Evolutionary conservation across 2,888 invertebrate genomes (phyloP), one percentile per base, ranked within the genome.

Genomic region (Stratiomys singularior): DNA sequence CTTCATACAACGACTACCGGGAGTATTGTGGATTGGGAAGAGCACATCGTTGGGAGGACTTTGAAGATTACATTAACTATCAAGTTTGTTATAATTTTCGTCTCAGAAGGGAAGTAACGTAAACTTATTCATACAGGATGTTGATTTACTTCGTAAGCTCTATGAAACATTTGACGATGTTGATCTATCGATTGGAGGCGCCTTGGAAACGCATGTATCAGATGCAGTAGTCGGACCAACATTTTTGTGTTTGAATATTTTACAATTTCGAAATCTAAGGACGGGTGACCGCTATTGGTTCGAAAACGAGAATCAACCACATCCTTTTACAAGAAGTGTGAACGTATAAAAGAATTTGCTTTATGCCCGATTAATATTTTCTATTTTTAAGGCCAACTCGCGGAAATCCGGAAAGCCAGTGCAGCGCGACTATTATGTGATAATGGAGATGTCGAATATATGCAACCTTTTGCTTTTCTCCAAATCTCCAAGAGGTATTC

Each of bases 201-300:
- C 95, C 0, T 84, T 96, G 72, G 97, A 97, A 86, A 87, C 87
- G 0, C 92, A 93, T 78, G 92, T 95, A 0, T 90, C 91, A 0
- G 95, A 93, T 0, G 92, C 96, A 0, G 89, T 94, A 69, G 90
- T 93, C 0, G 97, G 97, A 0, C 96, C 96, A 0, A 96, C 96
- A 0, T 96, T 94, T 89, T 89, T 95, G 1, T 96, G 96, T 84
- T 93, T 97, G 80, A 87, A 97, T 3, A 93, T 93, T 0, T 94
- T 94, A 84, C 96, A 97, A 87, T 97, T 97, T 88, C 93, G 92
- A 84, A 90, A 94, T 80, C 93, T 96, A 0, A 90, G 96, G 82
- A 93, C 91, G 11, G 96, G 95, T 0, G 97, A 97, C 87, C 89
- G 96, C 79, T 96, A 91, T 87, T 97, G 95, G 91, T 96, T 91